Evolutionary conservation across 2,797 vertebrate genomes (phyloP), one percentile per base, ranked within the genome.

Genomic region (Atherinosoma microstoma): DNA sequence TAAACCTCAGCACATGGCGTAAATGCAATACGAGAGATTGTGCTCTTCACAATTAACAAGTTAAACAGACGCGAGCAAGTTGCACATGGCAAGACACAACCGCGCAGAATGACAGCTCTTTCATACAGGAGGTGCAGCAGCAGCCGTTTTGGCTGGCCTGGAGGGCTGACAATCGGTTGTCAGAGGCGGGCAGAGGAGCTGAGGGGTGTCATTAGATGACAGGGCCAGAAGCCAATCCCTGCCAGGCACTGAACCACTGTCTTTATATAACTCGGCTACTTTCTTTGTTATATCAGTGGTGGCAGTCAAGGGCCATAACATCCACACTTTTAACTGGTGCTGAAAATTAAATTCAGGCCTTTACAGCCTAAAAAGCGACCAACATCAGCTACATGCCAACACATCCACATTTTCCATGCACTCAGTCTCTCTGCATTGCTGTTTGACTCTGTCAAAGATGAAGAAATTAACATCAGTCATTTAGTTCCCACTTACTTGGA

Each of bases 371-470:
- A 63, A 38, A 57, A 64, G 38, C 54, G 65, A 78, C 54, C 65
- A 70, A 58, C 66, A 72, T 34, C 72, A 77, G 76, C 69, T 77
- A 90, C 89, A 93, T 88, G 87, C 4, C 68, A 74, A 84, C 76
- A 56, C 54, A 36, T 75, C 29, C 84, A 87, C 75, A 58, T 73
- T 58, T 81, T 80, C 51, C 59, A 4, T 65, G 53, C 79, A 11
- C 67, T 68, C 74, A 75, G 85, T 89, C 87, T 90, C 90, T 92
- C 90, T 91, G 92, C 84, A 84, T 90, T 40, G 35, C 73, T 20
- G 15, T 63, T 53, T 12, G 62, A 76, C 5, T 70, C 40, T 11
- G 72, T 73, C 80, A 67, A 75, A 84, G 70, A 81, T 66, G 60
- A 76, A 59, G 75, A 73, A 78, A 82, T 74, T 61, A 64, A 75